Conservation (phyloP, 2,113 vertebrate species). For the Tylochromis polylepis region DNA sequence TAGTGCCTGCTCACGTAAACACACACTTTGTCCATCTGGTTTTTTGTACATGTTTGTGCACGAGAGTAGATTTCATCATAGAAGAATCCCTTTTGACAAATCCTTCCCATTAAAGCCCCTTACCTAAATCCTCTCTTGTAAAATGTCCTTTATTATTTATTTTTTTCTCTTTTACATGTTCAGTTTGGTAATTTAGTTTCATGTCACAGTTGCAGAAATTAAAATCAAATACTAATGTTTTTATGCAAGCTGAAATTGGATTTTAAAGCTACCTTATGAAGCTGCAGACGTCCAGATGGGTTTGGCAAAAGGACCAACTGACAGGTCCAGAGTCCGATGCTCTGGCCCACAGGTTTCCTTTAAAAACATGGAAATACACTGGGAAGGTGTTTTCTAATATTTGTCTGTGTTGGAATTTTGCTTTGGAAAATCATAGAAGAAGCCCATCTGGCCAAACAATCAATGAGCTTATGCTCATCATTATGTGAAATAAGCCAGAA, state of each 20-base stretch:
- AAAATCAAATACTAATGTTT: neutral
- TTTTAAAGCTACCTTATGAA: neutral
- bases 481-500: neutral
- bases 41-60: neutral
- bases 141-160: neutral
- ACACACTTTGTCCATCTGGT: slow-evolving; percentile 13
- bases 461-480: neutral
- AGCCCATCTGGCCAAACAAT: neutral
- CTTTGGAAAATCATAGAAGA: too few species aligned
- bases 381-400: neutral
- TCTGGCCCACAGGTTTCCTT: neutral
- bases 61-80: slow-evolving; percentile 5
- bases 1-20: neutral
- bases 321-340: neutral
- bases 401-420: neutral
- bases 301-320: neutral
- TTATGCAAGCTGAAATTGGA: neutral
- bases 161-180: neutral
- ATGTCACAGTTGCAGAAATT: neutral
- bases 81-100: slow-evolving; percentile 8
- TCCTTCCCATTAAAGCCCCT: neutral
- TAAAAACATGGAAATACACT: neutral
- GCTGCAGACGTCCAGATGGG: neutral
- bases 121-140: neutral
- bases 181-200: neutral